phyloP scores from a whole-genome alignment of 2,797 vertebrate genomes.

The Lemur catta region DNA sequence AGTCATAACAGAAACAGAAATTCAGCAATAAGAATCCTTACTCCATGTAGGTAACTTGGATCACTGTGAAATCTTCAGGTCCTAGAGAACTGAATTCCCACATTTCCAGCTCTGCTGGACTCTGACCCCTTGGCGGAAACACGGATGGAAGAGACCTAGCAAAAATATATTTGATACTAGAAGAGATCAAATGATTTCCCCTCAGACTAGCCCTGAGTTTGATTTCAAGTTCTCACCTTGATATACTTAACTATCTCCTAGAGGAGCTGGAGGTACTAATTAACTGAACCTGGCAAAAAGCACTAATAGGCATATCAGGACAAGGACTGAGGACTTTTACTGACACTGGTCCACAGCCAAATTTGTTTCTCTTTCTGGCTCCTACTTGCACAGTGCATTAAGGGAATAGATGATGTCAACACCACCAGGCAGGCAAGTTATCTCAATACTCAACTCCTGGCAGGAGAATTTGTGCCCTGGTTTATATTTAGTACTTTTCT shows the following conservation, averaged over 20 bases:
- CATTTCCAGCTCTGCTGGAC: neutral
- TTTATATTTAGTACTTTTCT: conserved; percentile 79
- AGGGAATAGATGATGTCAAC: conserved; percentile 46
- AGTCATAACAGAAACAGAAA: neutral
- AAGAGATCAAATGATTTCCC: conserved; percentile 33
- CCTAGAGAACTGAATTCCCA: neutral
- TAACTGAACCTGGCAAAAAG: conserved; percentile 27
- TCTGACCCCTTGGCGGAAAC: neutral
- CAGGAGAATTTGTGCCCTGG: conserved; percentile 62
- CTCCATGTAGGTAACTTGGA: neutral
- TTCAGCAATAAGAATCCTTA: neutral
- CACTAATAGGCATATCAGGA: neutral
- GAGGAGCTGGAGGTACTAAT: neutral
- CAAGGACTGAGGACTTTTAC: neutral
- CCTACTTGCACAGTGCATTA: neutral
- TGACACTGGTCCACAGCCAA: neutral
- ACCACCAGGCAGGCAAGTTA: conserved; percentile 40
- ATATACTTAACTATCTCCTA: neutral
- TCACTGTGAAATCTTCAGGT: neutral
- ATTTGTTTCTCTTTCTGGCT: conserved; percentile 45
- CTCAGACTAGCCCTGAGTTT: conserved; percentile 14
- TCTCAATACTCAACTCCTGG: conserved; percentile 57
- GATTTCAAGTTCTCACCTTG: conserved; percentile 17
- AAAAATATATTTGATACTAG: conserved; percentile 28
- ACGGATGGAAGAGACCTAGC: neutral